Conservation (phyloP, 2,888 invertebrate genomes). For the Sclerodermus sp. region DNA sequence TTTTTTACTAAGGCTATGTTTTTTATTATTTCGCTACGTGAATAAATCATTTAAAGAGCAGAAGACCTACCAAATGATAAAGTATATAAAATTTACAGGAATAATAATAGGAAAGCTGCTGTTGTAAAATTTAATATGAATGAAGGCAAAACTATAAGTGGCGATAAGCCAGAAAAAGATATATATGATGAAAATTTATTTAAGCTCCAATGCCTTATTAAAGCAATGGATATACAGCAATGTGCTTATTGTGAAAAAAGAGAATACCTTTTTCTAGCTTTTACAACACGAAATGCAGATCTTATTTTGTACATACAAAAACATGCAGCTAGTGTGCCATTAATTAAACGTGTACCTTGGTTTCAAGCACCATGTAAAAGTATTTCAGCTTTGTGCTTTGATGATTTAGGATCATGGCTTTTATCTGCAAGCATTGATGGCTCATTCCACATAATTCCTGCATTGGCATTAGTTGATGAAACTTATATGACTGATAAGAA, state of each 20-base stretch:
- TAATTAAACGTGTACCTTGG: conserved; percentile 51
- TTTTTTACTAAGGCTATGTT: too few species aligned
- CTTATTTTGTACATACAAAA: conserved; percentile 49
- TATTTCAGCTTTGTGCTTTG: conserved; percentile 70
- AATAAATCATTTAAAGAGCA: too few species aligned
- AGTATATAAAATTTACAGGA: too few species aligned
- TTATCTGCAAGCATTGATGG: conserved; percentile 63
- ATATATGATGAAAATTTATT: conserved; percentile 42
- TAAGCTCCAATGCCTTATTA: conserved; percentile 48
- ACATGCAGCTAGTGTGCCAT: conserved; percentile 33
- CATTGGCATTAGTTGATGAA: conserved; percentile 63
- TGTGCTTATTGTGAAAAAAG: conserved; percentile 45
- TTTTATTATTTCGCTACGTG: too few species aligned
- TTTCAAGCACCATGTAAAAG: conserved; percentile 46
- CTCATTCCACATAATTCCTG: conserved; percentile 66
- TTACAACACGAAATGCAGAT: conserved; percentile 44
- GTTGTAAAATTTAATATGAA: background rate
- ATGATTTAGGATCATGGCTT: conserved; percentile 79
- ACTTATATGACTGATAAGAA: conserved; percentile 60
- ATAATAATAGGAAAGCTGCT: too few species aligned
- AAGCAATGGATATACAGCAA: conserved; percentile 41
- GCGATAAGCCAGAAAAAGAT: conserved; percentile 23
- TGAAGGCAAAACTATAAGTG: conserved; percentile 7
- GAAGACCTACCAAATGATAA: background rate
- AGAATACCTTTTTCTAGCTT: conserved; percentile 45